Conservation (phyloP, 1,140 invertebrate species). For the Mycetomoellerius zeteki region DNA sequence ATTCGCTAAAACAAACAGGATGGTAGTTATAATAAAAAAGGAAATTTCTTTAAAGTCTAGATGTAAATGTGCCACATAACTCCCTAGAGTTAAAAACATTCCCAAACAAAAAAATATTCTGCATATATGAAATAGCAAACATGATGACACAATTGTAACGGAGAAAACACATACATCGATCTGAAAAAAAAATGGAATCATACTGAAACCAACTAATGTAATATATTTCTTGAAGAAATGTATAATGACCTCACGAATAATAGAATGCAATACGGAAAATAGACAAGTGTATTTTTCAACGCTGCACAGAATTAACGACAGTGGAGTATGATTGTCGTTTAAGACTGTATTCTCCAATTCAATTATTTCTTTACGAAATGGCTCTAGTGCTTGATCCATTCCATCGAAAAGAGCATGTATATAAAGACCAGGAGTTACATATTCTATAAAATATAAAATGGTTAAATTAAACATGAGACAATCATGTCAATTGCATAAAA, state of each 20-base stretch:
- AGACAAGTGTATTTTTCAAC: constrained; percentile 87
- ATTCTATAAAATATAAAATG: constrained; percentile 63
- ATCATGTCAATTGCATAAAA: constrained; percentile 27
- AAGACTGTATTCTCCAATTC: constrained; percentile 87
- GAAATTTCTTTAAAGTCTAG: too few species aligned
- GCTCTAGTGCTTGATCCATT: constrained; percentile 87
- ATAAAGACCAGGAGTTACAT: constrained; percentile 86
- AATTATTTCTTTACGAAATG: constrained; percentile 88
- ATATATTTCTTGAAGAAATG: neutral
- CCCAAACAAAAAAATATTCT: too few species aligned
- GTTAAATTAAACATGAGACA: neutral
- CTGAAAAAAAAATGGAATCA: neutral
- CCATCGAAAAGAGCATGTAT: constrained; percentile 89
- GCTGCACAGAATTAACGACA: constrained; percentile 86
- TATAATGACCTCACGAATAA: constrained; percentile 86
- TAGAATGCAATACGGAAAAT: constrained; percentile 87
- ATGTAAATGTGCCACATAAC: too few species aligned
- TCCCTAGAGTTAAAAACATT: too few species aligned
- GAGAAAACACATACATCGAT: neutral
- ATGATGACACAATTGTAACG: constrained; percentile 16
- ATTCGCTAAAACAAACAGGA: too few species aligned
- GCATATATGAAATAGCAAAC: neutral
- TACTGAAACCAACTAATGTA: neutral
- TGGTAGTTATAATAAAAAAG: too few species aligned
- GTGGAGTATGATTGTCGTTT: constrained; percentile 86